Evolutionary conservation across 2,113 vertebrate genomes (phyloP), one percentile per base, ranked within the genome.

Genomic region (Sturnira hondurensis): DNA sequence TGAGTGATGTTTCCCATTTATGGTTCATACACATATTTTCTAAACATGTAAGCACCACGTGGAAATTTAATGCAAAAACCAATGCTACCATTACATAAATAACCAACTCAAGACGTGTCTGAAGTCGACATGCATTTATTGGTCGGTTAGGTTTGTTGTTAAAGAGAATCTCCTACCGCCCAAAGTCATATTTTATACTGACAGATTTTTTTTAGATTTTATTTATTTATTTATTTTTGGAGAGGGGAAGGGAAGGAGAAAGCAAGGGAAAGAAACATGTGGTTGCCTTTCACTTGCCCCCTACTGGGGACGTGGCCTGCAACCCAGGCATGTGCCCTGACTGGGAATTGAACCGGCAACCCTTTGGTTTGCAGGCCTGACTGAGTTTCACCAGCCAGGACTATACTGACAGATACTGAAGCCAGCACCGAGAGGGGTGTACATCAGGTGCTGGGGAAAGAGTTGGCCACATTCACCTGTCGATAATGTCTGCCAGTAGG

Each of bases 1-100:
- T 82, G 36, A 74, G 77, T 82, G 54, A 92, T 81, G 70, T 20
- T 52, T 89, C 28, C 80, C 63, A 45, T 19, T 63, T 83, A 41
- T 45, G 33, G 56, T 15, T 63, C 56, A 7, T 58, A 14, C 28
- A 38, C 33, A 0, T 83, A 41, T 15, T 86, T 94, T 17, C 45
- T 94, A 91, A 84, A 80, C 63, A 52, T 87, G 9, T 83, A 38
- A 83, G 76, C 85, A 63, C 7, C 41, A 22, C 77, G 19, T 93
- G 43, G 19, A 68, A 80, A 92, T 70, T 67, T 73, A 65, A 12
- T 89, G 2, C 5, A 92, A 65, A 81, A 33, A 10, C 63, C 81
- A n/a, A 20, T 54, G 38, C 33, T 96, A 38, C 36, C 5, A 28
- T 76, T 97, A 96, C 54, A 56, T 86, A 92, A 95, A 52, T 90